phyloP scores from a whole-genome alignment of 2,113 vertebrate species.

The Hyperoodon ampullatus region DNA sequence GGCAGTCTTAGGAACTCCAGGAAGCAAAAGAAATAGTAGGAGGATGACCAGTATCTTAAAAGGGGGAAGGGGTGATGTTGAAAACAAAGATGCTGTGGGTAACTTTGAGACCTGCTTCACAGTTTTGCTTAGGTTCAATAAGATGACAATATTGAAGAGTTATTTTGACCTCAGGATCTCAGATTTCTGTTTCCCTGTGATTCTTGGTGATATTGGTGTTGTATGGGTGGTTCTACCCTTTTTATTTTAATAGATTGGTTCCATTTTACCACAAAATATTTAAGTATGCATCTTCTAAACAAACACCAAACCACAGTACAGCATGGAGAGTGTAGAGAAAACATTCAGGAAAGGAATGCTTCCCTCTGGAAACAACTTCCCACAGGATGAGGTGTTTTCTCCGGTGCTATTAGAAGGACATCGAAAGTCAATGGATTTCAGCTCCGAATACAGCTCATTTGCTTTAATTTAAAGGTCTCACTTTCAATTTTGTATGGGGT shows the following conservation, averaged over 20 bases:
- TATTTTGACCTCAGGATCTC: background rate
- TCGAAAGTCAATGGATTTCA: slow-evolving; percentile 72
- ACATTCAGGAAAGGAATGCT: background rate
- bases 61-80: background rate
- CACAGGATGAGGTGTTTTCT: fast-evolving
- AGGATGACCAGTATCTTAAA: background rate
- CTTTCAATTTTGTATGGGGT: slow-evolving; percentile 73
- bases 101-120: background rate
- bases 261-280: background rate
- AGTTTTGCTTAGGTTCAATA: background rate
- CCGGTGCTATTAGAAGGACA: slow-evolving; percentile 32
- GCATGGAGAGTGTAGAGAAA: background rate
- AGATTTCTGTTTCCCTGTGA: background rate
- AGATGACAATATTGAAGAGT: background rate
- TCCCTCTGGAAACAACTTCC: background rate
- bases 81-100: background rate
- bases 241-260: background rate
- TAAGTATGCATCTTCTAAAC: background rate
- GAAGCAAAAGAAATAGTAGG: background rate
- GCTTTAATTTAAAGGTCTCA: slow-evolving; percentile 80
- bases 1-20: background rate
- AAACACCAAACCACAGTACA: background rate
- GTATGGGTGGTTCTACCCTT: background rate
- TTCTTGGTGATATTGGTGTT: background rate
- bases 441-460: slow-evolving; percentile 55